Percentiles rank a stretch among this genome's conserved stretches.
Evolutionary conservation across 2,797 vertebrate genomes (phyloP).

Genomic region (Eremophila alpestris): DNA sequence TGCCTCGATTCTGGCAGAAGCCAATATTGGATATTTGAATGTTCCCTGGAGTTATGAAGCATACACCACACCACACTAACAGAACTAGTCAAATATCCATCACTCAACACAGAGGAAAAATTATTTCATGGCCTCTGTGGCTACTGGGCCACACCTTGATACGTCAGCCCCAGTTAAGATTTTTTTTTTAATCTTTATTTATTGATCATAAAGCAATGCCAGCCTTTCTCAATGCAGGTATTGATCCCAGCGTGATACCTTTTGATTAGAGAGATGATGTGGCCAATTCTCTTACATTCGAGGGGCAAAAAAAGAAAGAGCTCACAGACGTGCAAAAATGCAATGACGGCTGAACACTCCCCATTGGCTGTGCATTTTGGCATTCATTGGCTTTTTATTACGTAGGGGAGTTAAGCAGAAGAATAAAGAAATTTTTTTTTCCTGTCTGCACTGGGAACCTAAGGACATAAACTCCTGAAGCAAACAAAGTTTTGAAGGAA

Average conservation of each 20-base stretch:
- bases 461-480: background rate
- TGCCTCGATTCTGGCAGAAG: background rate
- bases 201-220: background rate
- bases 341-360: background rate
- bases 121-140: background rate
- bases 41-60: background rate
- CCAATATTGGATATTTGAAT: background rate
- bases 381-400: background rate
- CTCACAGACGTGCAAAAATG: background rate
- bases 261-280: background rate
- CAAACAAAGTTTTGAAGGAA: background rate
- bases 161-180: background rate
- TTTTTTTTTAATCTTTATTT: background rate
- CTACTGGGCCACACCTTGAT: background rate
- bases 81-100: background rate
- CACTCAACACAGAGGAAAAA: rapidly evolving
- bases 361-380: background rate
- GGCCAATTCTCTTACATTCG: background rate
- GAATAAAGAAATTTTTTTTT: background rate
- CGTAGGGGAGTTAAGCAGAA: background rate
- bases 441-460: background rate
- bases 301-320: background rate
- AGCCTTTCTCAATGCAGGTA: background rate
- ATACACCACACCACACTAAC: background rate
- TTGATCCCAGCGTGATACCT: background rate